Evolutionary conservation across 2,888 invertebrate genomes (phyloP), one percentile per base, ranked within the genome.

Genomic region (Caenorhabditis virilis): DNA sequence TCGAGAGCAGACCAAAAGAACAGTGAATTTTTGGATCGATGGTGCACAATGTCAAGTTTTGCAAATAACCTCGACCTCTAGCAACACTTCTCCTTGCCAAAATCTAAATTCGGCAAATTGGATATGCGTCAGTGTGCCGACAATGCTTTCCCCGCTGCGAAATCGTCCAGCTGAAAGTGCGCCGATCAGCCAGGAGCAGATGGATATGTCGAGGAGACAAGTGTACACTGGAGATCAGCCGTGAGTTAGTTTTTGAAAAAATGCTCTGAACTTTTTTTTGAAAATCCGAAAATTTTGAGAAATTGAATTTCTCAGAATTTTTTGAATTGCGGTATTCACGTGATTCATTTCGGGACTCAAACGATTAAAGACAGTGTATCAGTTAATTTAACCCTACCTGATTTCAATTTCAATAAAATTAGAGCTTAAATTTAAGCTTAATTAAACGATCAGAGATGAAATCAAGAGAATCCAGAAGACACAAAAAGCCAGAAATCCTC

Each of bases 211-310:
- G 52, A 39, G 43, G 0, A 25, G 63, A 33, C 42, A 63, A 27
- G 57, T 63, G 16, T 63, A 63, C 41, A 57, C 57, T 6, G 63
- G 63, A 22, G 53, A 48, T 33, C 63, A 48, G n/a, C 63, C 63
- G 63, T 63, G 33, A 63, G 63, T 57, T 30, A n/a, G n/a, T n/a
- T 30, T 30, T 30, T 30, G 30, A 9, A 30, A 30, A 30, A 30
- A 30, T 30, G 6, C 30, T 30, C 30, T n/a, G 30, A 30, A 30
- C 30, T 13, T 30, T 30, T 30, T 30, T 30, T 30, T 30, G 30
- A 13, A 30, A 9, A 13, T 30, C 13, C 13, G 30, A 30, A 30
- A 30, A 30, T n/a, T n/a, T n/a, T n/a, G n/a, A n/a, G n/a, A n/a
- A n/a, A n/a, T n/a, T n/a, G n/a, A n/a, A n/a, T n/a, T n/a, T n/a